Conservation (phyloP, 2,113 vertebrate genomes). For the Ceyx cyanopectus region DNA sequence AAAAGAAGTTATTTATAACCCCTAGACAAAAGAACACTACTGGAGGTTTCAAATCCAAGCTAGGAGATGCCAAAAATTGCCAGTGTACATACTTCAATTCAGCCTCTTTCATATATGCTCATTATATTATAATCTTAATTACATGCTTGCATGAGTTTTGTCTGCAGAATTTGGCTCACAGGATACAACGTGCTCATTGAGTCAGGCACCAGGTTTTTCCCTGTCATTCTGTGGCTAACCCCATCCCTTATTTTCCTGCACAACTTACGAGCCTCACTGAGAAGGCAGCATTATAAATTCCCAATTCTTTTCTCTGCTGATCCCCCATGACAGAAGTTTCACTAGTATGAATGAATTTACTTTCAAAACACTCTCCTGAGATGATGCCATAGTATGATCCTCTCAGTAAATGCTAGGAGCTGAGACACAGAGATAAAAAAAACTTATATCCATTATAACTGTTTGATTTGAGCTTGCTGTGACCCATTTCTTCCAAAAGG, state of each 20-base stretch:
- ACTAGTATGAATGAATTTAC: not conserved
- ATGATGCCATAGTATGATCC: not conserved
- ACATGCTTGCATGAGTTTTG: not conserved
- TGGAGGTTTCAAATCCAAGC: not conserved
- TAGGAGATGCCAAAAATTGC: not conserved
- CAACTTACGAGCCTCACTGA: not conserved
- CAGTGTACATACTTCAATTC: not conserved
- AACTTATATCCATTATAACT: not conserved
- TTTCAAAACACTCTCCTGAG: constrained; percentile 10
- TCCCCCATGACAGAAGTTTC: not conserved
- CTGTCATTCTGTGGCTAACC: not conserved
- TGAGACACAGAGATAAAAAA: constrained; percentile 18
- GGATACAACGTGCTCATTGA: not conserved
- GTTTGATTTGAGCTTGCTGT: not conserved
- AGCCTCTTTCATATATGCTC: not conserved
- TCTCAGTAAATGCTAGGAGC: not conserved
- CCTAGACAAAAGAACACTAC: not conserved
- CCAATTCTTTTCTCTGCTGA: not conserved
- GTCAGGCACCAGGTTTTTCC: not conserved
- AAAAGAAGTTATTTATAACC: not conserved
- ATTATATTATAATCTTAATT: not conserved
- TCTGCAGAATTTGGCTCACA: not conserved
- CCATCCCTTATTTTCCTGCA: not conserved
- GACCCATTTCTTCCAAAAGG: constrained; percentile 2
- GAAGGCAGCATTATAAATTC: not conserved